Percentiles rank a stretch among this genome's conserved stretches.
These are phyloP conservation scores for Leiothrix lutea DNA, from an alignment of 2,113 vertebrate species.

Conservation along the genomic window DNA sequence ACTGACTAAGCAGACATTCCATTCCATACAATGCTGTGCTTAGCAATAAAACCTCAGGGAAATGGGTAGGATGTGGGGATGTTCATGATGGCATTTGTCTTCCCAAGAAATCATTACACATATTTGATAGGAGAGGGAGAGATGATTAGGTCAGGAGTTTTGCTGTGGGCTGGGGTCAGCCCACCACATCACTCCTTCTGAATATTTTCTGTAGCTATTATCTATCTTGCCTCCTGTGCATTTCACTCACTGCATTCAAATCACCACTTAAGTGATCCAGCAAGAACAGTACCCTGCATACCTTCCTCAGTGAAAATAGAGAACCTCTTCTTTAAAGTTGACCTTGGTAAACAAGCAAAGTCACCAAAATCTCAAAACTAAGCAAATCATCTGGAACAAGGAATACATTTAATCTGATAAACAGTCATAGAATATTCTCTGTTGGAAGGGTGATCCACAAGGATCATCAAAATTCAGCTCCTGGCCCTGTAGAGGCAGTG, in stretches of 20 bases:
- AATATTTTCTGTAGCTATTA: not conserved
- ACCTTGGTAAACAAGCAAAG: not conserved
- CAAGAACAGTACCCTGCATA: not conserved
- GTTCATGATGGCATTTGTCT: not conserved
- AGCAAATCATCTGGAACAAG: not conserved
- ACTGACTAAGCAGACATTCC: not conserved
- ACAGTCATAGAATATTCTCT: not conserved
- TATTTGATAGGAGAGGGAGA: not conserved
- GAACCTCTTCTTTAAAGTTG: not conserved
- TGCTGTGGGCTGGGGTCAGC: not conserved
- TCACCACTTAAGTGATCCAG: not conserved
- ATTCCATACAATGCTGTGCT: fast-evolving
- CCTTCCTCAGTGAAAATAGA: not conserved
- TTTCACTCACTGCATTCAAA: not conserved
- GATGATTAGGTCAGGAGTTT: not conserved
- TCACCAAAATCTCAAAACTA: not conserved
- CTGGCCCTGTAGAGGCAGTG: too few species aligned
- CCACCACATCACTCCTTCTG: not conserved
- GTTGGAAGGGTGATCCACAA: not conserved
- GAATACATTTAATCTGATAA: not conserved
- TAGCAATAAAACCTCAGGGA: not conserved
- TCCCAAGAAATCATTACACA: not conserved
- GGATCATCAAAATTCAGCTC: not conserved
- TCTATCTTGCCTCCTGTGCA: not conserved
- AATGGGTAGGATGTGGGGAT: fast-evolving